Evolutionary conservation across 2,113 vertebrate genomes (phyloP).

Genomic region (Myiopsitta monachus): DNA sequence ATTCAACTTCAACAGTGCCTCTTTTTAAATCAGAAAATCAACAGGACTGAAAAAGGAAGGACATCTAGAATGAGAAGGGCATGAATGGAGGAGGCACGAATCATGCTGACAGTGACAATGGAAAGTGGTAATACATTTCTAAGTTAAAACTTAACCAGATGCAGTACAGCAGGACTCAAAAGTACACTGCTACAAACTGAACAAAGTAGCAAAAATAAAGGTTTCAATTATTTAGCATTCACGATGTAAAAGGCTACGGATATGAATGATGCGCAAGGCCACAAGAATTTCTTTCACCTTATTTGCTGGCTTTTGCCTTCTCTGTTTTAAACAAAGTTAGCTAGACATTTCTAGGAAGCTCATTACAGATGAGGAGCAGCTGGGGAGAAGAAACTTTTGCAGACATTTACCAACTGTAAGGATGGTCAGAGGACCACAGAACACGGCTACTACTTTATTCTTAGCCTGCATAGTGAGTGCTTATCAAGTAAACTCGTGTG

Average conservation of each 20-base stretch:
- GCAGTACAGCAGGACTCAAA: conserved; percentile 9
- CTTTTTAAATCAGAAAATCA: conserved; percentile 12
- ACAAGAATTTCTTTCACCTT: conserved; percentile 4
- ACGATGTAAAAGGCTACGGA: conserved; percentile 6
- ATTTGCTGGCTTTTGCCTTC: conserved; percentile 26
- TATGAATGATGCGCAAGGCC: conserved; percentile 40
- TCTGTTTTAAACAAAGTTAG: neutral
- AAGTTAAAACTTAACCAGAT: conserved; percentile 16
- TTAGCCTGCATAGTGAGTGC: conserved; percentile 21
- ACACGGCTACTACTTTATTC: neutral
- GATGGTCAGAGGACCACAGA: neutral
- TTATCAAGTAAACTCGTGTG: neutral
- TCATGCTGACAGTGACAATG: conserved; percentile 3
- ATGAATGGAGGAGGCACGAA: neutral
- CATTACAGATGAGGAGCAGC: conserved; percentile 6
- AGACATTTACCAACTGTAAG: neutral
- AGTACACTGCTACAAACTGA: conserved; percentile 23
- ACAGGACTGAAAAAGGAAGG: neutral
- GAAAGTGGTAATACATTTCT: conserved; percentile 37
- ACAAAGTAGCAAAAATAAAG: conserved; percentile 46
- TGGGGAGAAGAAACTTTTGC: neutral
- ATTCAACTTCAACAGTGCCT: neutral
- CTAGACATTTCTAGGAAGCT: conserved; percentile 5
- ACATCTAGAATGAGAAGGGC: neutral
- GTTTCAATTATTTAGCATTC: conserved; percentile 11